Evolutionary conservation across 2,113 vertebrate genomes (phyloP), one percentile per base, ranked within the genome.

Genomic region (Hoplias malabaricus): DNA sequence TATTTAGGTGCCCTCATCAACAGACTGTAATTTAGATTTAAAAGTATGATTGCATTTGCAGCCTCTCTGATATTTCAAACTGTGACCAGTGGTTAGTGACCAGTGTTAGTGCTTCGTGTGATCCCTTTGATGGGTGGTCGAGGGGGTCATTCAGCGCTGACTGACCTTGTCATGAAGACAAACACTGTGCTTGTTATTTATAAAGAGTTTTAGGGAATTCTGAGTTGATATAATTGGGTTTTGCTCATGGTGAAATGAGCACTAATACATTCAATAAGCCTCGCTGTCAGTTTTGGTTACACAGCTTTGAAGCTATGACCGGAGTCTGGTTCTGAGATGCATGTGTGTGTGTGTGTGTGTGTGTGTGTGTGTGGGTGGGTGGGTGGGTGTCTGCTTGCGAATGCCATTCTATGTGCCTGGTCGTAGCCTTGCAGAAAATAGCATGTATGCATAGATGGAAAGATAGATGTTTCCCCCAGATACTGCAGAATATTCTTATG

Each of bases 1-100:
- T 77, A 56, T 69, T 72, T 77, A 69, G 68, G 53, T 69, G 56
- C 29, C 46, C 36, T 42, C 14, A 31, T 68, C 34, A 73, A 68
- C 56, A 70, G 71, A 80, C 42, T 80, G 63, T 57, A 69, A 23
- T 62, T 54, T 23, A 40, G 75, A 42, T 73, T 69, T 69, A 53
- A 80, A 66, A 68, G 25, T 33, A 48, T 57, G 23, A 48, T 74
- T 65, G 42, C 73, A 74, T 63, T 69, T 56, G 63, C 66, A 14
- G 74, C 36, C 34, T 48, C 16, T n/a, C n/a, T n/a, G n/a, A n/a
- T 70, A 61, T 54, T 43, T 33, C 59, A 56, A 69, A 73, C 16
- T 40, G 34, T 34, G 43, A 29, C 34, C 59, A 14, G 67, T 76
- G 61, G 79, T 68, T 72, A 68, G 57, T 25, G 34, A 75, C 40